Evolutionary conservation across 2,113 vertebrate species (phyloP), one percentile per base, ranked within the genome.

Genomic region (Neodontobutis hainanensis): DNA sequence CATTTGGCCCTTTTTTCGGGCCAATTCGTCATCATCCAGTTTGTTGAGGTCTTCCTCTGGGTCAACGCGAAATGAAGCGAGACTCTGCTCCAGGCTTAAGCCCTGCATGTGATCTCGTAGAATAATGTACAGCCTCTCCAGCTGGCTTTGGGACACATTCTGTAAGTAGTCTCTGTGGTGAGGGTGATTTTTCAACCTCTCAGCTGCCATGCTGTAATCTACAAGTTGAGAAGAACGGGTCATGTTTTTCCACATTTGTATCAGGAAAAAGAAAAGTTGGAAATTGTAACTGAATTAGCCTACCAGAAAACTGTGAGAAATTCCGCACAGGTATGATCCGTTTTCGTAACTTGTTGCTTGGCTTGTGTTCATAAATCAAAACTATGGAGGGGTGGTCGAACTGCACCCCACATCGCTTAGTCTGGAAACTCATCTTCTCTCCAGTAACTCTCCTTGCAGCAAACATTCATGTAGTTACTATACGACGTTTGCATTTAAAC

Each of bases 1-100:
- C 97, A 99, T 99, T 77, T 95, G 91, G 42, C 86, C 92, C 80
- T 99, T 99, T 82, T 92, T 95, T 62, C 91, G 93, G 51, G 92
- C 91, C 36, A 98, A 90, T 10, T 95, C 93, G 15, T 92, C 89
- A 16, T 98, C 96, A 27, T 94, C 93, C n/a, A 98, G 90, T 84
- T 96, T 97, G 90, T 98, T 99, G 50, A 98, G 87, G 73, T 99
- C 96, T 78, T 99, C 93, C 4, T 95, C 90, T 0, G 94, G 93
- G 79, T 95, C 92, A 34, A 95, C 73, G 35, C 63, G 82, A 55
- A 93, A 89, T 1, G 91, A 92, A 65, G 34, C 84, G 0, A 9
- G 84, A 71, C 93, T 92, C 55, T 92, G 86, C 42, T 94, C 87
- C 78, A 96, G 83, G 40, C 90, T 95, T 62, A 93, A 80, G 5